Evolutionary conservation across 2,797 vertebrate genomes (phyloP).

Genomic region (Denticeps clupeoides): DNA sequence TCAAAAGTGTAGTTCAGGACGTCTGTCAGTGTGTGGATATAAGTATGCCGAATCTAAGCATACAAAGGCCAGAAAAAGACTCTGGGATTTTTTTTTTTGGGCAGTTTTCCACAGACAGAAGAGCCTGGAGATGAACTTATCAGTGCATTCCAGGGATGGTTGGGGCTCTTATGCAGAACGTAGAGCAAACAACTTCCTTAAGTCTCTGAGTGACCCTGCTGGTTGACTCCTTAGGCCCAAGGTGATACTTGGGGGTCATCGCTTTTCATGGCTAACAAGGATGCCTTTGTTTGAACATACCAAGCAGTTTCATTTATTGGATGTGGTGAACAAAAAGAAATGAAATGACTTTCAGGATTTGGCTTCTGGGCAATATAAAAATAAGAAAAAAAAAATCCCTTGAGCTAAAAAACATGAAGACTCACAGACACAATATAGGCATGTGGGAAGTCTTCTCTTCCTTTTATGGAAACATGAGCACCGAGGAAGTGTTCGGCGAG

Average conservation of each 20-base stretch:
- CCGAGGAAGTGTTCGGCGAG: conserved; percentile 26
- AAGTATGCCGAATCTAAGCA: no score
- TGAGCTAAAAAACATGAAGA: conserved; percentile 12
- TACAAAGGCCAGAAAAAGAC: no score
- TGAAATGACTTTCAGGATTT: no score
- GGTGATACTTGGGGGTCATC: conserved; percentile 50
- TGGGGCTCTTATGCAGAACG: conserved; percentile 37
- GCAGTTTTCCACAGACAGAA: no score
- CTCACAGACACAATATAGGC: conserved; percentile 5
- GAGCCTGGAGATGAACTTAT: conserved; percentile 45
- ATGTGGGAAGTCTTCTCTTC: conserved; percentile 14
- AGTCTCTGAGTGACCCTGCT: conserved; percentile 39
- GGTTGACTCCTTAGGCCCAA: conserved; percentile 52
- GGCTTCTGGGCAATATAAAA: no score
- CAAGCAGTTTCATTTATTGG: conserved; percentile 9
- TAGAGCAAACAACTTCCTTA: conserved; percentile 47
- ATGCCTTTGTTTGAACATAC: conserved; percentile 36
- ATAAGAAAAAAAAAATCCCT: conserved; percentile 13
- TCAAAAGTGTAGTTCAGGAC: neutral
- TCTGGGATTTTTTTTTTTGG: no score
- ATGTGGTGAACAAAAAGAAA: conserved; percentile 10
- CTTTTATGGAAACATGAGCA: conserved; percentile 26
- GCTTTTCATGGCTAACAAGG: conserved; percentile 51
- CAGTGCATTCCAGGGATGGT: conserved; percentile 52
- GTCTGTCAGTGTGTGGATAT: no score